Percentiles rank a stretch among this genome's conserved stretches.
phyloP scores from a whole-genome alignment of 2,888 invertebrate species.

The Thalpophila matura region DNA sequence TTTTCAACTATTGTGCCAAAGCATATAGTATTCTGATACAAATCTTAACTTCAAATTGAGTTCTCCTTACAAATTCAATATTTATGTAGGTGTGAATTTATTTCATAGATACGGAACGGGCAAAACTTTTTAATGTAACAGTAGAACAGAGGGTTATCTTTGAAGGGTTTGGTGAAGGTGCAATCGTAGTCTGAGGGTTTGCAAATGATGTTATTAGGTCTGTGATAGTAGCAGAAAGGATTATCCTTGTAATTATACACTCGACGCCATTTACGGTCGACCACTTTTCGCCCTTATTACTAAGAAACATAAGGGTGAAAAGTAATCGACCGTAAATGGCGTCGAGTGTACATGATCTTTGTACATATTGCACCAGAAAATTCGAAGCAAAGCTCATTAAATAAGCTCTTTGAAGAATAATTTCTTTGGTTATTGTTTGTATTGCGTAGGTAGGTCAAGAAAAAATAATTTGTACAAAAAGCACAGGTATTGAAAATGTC shows the following conservation, averaged over 20 bases:
- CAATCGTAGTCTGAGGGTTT: background rate
- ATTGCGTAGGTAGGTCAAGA: too few relatives aligned
- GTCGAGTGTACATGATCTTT: background rate
- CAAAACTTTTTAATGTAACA: conserved; percentile 8
- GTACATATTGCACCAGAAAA: background rate
- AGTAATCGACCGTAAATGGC: too few relatives aligned
- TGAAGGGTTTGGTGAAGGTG: background rate
- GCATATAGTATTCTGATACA: conserved; percentile 66
- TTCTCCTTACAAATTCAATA: conserved; percentile 53
- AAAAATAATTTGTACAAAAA: too few relatives aligned
- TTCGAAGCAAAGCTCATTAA: background rate
- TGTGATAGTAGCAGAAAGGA: background rate
- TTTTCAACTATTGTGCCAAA: conserved; percentile 76
- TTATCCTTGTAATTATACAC: background rate
- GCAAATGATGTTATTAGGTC: background rate
- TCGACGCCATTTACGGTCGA: too few relatives aligned
- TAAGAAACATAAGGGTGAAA: too few relatives aligned
- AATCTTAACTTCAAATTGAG: conserved; percentile 76
- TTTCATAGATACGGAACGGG: conserved; percentile 25
- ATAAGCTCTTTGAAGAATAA: too few relatives aligned
- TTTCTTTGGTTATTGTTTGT: too few relatives aligned
- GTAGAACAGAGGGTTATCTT: conserved; percentile 29
- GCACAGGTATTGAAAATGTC: too few relatives aligned
- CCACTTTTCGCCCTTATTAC: too few relatives aligned
- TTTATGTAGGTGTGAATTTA: conserved; percentile 51